Evolutionary conservation across 2,113 vertebrate genomes (phyloP).

Genomic region (Leptobrachium leishanense): DNA sequence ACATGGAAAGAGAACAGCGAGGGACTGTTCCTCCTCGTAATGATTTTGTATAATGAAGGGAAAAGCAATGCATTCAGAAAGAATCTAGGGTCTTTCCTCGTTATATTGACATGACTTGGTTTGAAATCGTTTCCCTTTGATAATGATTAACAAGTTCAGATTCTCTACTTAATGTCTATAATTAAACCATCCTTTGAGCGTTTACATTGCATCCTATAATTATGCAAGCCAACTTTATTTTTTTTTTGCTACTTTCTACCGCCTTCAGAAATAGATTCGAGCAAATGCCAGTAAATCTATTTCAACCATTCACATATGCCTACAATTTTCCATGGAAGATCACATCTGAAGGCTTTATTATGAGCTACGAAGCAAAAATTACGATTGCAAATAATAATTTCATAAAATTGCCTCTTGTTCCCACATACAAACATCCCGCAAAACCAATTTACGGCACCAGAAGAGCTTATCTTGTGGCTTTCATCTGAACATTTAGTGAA

Average conservation of each 20-base stretch:
- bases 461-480: too few species aligned
- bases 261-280: constrained; percentile 46
- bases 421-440: too few species aligned
- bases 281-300: constrained; percentile 42
- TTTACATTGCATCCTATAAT: constrained; percentile 42
- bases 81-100: constrained; percentile 1
- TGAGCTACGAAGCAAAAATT: constrained; percentile 29
- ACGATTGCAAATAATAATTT: constrained; percentile 22
- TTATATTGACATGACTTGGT: constrained; percentile 25
- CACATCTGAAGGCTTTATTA: constrained; percentile 34
- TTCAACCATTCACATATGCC: constrained; percentile 28
- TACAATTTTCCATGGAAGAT: constrained; percentile 35
- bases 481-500: too few species aligned
- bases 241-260: constrained; percentile 33
- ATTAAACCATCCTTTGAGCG: constrained; percentile 42
- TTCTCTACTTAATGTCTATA: constrained; percentile 41
- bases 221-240: constrained; percentile 37
- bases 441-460: too few species aligned
- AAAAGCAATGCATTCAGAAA: neutral
- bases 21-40: neutral
- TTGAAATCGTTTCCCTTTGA: constrained; percentile 36
- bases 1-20: too few species aligned
- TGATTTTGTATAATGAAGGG: neutral
- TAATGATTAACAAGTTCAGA: constrained; percentile 45
- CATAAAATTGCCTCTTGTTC: neutral